Conservation (phyloP, 1,140 invertebrate species). For the Zaprionus capensis region DNA sequence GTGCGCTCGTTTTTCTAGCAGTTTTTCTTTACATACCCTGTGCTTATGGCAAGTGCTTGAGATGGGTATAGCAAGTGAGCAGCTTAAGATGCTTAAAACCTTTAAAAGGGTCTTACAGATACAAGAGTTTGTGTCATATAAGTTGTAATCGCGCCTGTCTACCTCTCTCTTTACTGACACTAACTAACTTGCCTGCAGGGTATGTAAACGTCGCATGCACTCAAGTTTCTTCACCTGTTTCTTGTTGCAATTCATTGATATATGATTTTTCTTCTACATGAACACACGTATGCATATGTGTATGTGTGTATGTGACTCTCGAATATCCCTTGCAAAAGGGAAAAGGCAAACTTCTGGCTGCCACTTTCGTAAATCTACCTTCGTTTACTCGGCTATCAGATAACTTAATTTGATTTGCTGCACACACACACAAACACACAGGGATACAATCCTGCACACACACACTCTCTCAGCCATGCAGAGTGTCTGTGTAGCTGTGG, state of each 20-base stretch:
- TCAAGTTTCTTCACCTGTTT: not conserved
- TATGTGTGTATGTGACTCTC: constrained; percentile 15
- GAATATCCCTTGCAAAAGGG: constrained; percentile 50
- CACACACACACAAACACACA: constrained; percentile 38
- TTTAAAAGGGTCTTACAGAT: not conserved
- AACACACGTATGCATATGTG: not conserved
- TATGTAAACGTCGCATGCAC: not conserved
- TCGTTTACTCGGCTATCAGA: constrained; percentile 68
- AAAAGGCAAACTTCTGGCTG: not conserved
- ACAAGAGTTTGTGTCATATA: not conserved
- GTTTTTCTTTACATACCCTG: constrained; percentile 15
- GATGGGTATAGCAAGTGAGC: not conserved
- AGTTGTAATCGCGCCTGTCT: not conserved
- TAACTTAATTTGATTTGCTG: constrained; percentile 78
- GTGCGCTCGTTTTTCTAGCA: constrained; percentile 25
- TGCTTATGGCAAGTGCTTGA: not conserved
- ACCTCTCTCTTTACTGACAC: not conserved
- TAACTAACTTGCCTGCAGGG: not conserved
- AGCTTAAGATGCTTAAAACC: too few species aligned
- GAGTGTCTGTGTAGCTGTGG: constrained; percentile 45
- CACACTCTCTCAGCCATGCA: not conserved
- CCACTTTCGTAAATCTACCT: constrained; percentile 33
- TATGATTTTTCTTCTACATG: constrained; percentile 13
- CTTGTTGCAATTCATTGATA: constrained; percentile 45
- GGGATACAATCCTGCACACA: not conserved